Base-by-base conservation (phyloP, 2,797 vertebrate genomes). In the Karalla daura region DNA sequence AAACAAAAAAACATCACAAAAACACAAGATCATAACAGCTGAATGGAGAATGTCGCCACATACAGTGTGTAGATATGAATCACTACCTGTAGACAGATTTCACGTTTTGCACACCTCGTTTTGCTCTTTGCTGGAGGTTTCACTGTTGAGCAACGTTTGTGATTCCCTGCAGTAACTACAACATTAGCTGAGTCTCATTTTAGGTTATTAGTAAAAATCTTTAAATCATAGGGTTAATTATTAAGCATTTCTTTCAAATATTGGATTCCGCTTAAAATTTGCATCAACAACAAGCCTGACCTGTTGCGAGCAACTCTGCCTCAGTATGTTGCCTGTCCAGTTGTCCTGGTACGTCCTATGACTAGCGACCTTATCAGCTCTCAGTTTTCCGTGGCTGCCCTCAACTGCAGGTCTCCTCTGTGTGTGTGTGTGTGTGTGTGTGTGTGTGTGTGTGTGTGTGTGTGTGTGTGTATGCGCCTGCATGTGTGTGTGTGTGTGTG, bases 321-420 rank as follows among this genome's bases (percentile, higher is more conserved):
- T 28, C 46, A 24, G 25, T 23, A 3, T 49, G 64, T 37, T 11
- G 20, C 25, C 46, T 5, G 11, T 14, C 36, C 14, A 32, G 10
- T 51, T 1, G 1, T 17, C 23, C 27, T 13, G 28, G 68, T 36
- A 49, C 60, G 41, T 53, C 37, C 40, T 36, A 20, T 20, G 15
- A 62, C 61, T 7, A 14, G 47, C 27, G 30, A 43, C 20, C 8
- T 36, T 58, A 62, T 46, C 47, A 63, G 15, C 52, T 78, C 20
- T 5, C 14, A 21, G 36, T 72, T 74, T 49, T 18, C 43, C 49
- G 3, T 32, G 18, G 20, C 58, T 27, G 44, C 20, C 14, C n/a
- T 35, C 55, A 21, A 8, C 65, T 35, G 59, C 32, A 58, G 39
- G 33, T 24, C 24, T 59, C 8, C 2, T 27, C 8, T 52, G 53